Evolutionary conservation across 53 echinoderm and acorn worm genomes (phyloP), one percentile per base, ranked within the genome.

Genomic region (Apostichopus leukothele): DNA sequence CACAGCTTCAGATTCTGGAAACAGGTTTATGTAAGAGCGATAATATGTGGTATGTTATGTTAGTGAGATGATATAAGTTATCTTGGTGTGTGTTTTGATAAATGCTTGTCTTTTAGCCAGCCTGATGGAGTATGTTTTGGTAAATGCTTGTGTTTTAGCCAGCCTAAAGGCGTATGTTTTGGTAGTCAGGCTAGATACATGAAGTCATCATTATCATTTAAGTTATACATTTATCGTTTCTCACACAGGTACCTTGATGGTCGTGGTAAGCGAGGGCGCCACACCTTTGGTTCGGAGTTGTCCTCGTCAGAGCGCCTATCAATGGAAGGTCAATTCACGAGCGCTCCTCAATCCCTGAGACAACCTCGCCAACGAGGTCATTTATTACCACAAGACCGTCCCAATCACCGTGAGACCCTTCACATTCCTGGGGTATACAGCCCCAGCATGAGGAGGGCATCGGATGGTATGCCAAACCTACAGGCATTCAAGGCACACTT

Each of bases 391-490:
- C 93, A 95, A 52, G 90, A 91, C 57, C 63, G 75, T 86, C 83
- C 90, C 8, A 92, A 91, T 78, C 90, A 88, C 74, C 90, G 88
- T 18, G 88, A 92, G 67, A 76, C 87, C 88, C 92, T 86, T 20
- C 90, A 92, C 52, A 86, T 90, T 55, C 91, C 96, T 54, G 87
- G 90, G 51, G 81, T 90, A 75, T 88, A 75, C 86, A 90, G 86
- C 85, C 83, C 90, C 73, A 89, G 75, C 39, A 74, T 76, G 51
- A 91, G 96, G 22, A 88, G 96, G 11, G 96, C 96, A 10, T 96
- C 96, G 4, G 96, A 96, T 57, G 96, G 96, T 59, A 94, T 93
- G 93, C 93, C 92, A 6, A 96, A 93, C 86, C 78, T 96, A 12
- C 91, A 90, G n/a, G 74, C 87, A 21, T 87, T 87, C 75, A 87